A percentile compares a stretch with the other conserved stretches of the same genome.
These are phyloP conservation scores for Centrocercus urophasianus DNA, from an alignment of 2,113 vertebrate genomes.

Conservation along the genomic window DNA sequence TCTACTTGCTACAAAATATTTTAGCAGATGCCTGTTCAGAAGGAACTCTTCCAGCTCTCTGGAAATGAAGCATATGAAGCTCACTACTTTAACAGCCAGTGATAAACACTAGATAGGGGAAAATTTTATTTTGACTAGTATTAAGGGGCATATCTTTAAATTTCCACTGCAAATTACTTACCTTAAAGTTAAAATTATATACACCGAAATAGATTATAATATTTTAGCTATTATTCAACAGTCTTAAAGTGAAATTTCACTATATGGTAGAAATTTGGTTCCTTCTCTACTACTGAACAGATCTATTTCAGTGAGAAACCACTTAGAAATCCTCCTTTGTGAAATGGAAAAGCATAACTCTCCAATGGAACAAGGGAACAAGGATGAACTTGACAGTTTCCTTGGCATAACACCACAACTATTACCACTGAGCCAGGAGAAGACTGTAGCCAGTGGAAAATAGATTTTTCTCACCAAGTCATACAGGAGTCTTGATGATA, in stretches of 20 bases:
- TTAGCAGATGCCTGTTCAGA: slow-evolving; percentile 59
- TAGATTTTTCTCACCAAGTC: slow-evolving; percentile 19
- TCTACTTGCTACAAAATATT: slow-evolving; percentile 63
- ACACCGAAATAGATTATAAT: neutral
- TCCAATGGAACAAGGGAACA: slow-evolving; percentile 11
- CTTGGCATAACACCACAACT: neutral
- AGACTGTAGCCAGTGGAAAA: slow-evolving; percentile 37
- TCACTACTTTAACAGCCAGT: neutral
- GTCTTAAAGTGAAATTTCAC: neutral
- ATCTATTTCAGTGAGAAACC: neutral
- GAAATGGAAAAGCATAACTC: slow-evolving; percentile 28
- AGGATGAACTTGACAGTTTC: slow-evolving; percentile 19
- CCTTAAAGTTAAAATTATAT: neutral
- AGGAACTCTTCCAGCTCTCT: slow-evolving; percentile 31
- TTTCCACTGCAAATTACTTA: neutral
- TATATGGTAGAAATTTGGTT: neutral
- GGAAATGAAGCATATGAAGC: slow-evolving; percentile 7
- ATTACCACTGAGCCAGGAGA: neutral
- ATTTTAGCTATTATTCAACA: neutral
- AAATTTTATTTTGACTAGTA: neutral
- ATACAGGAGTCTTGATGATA: neutral
- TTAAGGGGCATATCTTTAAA: slow-evolving; percentile 12
- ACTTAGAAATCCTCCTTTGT: neutral
- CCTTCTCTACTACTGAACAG: neutral
- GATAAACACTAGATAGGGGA: neutral